These are phyloP conservation scores for Laupala kohalensis DNA, from an alignment of 1,140 invertebrate species.

Conservation along the genomic window DNA sequence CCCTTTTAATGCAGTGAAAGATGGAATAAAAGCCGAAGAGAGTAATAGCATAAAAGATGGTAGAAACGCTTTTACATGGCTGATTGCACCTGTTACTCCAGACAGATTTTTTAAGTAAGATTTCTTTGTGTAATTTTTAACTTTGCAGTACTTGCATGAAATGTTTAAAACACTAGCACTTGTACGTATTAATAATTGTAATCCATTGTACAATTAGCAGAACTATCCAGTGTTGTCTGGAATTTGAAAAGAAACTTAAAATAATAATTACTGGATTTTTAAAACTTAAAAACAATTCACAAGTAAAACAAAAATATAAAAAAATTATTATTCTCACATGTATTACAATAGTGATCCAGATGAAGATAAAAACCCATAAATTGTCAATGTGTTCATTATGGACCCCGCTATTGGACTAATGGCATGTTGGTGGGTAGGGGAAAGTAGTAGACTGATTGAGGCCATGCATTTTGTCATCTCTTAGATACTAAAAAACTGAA, in stretches of 20 bases:
- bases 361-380: not conserved
- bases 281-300: too few species aligned
- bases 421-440: too few species aligned
- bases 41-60: slow-evolving; percentile 7
- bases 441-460: too few species aligned
- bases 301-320: too few species aligned
- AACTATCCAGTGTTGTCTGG: too few species aligned
- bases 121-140: not conserved
- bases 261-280: too few species aligned
- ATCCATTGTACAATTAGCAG: not conserved
- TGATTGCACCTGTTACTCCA: slow-evolving; percentile 5
- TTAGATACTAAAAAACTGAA: not conserved
- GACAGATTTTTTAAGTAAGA: slow-evolving; percentile 9
- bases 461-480: not conserved
- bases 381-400: not conserved
- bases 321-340: not conserved
- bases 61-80: slow-evolving; percentile 6
- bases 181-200: not conserved
- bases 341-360: not conserved
- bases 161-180: not conserved
- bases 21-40: not conserved
- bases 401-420: not conserved
- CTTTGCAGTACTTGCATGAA: not conserved
- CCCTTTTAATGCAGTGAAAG: too few species aligned
- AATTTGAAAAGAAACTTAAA: too few species aligned